Evolutionary conservation across 2,888 invertebrate genomes (phyloP), one percentile per base, ranked within the genome.

Genomic region (Platycheirus rosarum): DNA sequence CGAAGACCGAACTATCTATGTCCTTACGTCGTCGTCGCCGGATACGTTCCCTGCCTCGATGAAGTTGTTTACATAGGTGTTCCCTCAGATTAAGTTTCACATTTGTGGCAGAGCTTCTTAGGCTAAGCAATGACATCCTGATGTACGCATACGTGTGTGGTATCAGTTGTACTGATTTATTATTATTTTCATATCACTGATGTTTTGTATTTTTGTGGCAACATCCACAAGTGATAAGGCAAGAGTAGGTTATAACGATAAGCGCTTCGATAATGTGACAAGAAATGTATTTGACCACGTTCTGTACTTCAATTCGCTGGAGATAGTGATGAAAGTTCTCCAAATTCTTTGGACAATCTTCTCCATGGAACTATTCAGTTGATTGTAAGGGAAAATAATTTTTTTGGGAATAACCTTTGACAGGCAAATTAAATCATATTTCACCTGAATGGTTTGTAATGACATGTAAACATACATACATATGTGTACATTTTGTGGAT

Each of bases 131-230:
- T 51, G 63, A 75, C 70, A 80, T 74, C 65, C 65, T 51, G 29
- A 55, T 14, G 6, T 3, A 5, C 16, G 16, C 20, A 16, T 42
- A n/a, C n/a, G 53, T 70, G 35, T 79, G 60, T 76, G 80, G 74
- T 79, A 57, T 79, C 74, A 74, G 63, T 80, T 75, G 65, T 46
- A 62, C 70, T 75, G 53, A 80, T 80, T 80, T 60, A 80, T 80
- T 55, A 14, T 37, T 14, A 35, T 35, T 57, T 35, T 29, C 8
- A 20, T 57, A 20, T 46, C 9, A 48, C 46, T n/a, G n/a, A 69
- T 7, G 6, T 23, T 23, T 4, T 49, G 16, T 60, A 60, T 73
- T 68, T 68, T 68, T 48, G 20, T 63, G 13, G 5, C 48, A 62
- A 46, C 29, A 16, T 9, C 44, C 44, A 46, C 11, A 14, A 49